Evolutionary conservation across 2,113 vertebrate genomes (phyloP).

Genomic region (human (Homo sapiens)): GRCh38 chr2:88309501-88310000

Average conservation of each 20-base stretch:
- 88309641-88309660: not conserved
- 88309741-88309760: not conserved
- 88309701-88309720: not conserved
- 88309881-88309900: not conserved
- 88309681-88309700: not conserved
- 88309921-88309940: not conserved
- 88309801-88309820: not conserved
- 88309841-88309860: not conserved
- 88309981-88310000: not conserved
- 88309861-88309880: not conserved
- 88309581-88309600: not conserved
- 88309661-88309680: not conserved
- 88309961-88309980: not conserved
- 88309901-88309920: not conserved
- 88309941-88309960: not conserved
- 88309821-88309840: not conserved
- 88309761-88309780: not conserved
- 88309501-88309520: not conserved
- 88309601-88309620: not conserved
- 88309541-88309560: not conserved
- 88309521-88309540: not conserved
- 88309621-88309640: not conserved
- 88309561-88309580: not conserved
- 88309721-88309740: not conserved
- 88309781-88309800: not conserved